Evolutionary conservation across 1,140 invertebrate species (phyloP), one percentile per base, ranked within the genome.

Genomic region (Choristoneura fumiferana): DNA sequence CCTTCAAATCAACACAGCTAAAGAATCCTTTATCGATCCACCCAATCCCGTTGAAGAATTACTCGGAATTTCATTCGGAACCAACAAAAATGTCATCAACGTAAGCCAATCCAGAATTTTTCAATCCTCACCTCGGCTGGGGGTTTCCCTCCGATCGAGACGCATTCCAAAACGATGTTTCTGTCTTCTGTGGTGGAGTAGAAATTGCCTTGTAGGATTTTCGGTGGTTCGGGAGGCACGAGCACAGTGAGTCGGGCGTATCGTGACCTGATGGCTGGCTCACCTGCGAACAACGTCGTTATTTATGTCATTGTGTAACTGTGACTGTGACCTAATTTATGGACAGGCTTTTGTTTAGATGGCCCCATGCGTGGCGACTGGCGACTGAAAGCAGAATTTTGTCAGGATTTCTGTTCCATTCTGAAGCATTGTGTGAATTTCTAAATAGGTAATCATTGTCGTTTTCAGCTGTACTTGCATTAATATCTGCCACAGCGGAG

Each of bases 81-180:
- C 43, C 43, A 38, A 29, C 43, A 37, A 69, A 66, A 64, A 65
- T 73, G 63, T 63, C 54, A 62, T 57, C 52, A 53, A 55, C 58
- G 33, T 52, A 60, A 56, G 59, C 43, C 54, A 55, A 56, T 56
- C 37, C 35, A 62, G 52, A 53, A 22, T 18, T 55, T 35, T 40
- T 37, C 37, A 56, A 43, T 61, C 76, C 91, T 93, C 92, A 95
- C 95, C 92, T 97, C 95, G 8, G 97, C 96, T 0, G 96, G 94
- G 12, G 97, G 97, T 84, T 98, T 98, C 38, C 97, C 97, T 15
- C 94, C 96, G 58, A 93, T 90, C 60, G 96, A 97, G 29, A 96
- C 92, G 85, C 97, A 98, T 71, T 97, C 96, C 73, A 99, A 90
- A 81, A 96, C 95, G 49, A 97, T 94, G 71, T 96, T 95, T 62